These are phyloP conservation scores for Drosophila mauritiana DNA, from an alignment of 1,140 invertebrate species.

Conservation along the genomic window DNA sequence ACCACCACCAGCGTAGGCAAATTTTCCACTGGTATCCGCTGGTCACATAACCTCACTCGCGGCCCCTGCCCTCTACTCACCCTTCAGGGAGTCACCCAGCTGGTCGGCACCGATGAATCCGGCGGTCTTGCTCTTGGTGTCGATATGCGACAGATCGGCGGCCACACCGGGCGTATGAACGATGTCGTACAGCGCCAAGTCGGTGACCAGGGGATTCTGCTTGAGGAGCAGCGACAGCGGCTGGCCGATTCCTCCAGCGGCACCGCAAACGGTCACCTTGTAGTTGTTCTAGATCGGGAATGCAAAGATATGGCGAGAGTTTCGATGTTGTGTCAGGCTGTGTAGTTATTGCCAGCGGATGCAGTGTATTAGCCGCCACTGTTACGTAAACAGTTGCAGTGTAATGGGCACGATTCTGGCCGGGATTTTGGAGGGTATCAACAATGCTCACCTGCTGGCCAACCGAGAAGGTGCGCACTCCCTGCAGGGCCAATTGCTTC, in stretches of 20 bases:
- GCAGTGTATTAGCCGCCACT: conserved; percentile 23
- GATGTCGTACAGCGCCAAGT: conserved; percentile 97
- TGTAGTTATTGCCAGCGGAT: conserved; percentile 8
- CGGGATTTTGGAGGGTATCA: neutral
- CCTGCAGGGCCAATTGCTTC: conserved; percentile 81
- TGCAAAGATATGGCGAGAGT: neutral
- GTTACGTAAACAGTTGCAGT: conserved; percentile 67
- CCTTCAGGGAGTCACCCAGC: conserved; percentile 87
- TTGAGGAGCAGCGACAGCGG: conserved; percentile 98
- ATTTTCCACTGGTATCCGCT: conserved; percentile 30
- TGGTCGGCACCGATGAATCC: conserved; percentile 92
- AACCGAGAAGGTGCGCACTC: conserved; percentile 78
- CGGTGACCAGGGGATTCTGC: conserved; percentile 92
- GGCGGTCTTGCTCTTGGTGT: conserved; percentile 93
- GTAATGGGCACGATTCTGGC: conserved; percentile 1
- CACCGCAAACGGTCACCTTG: conserved; percentile 98
- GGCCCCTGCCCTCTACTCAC: conserved; percentile 63
- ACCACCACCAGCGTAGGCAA: neutral
- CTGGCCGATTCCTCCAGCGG: conserved; percentile 98
- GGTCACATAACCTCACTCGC: conserved; percentile 65
- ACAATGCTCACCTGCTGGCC: conserved; percentile 70
- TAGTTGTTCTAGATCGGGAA: conserved; percentile 77
- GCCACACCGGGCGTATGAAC: conserved; percentile 98
- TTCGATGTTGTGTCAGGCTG: neutral
- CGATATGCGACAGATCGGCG: conserved; percentile 98